Base-by-base conservation (phyloP, 2,888 invertebrate genomes). In the Polyommatus iphigenia region DNA sequence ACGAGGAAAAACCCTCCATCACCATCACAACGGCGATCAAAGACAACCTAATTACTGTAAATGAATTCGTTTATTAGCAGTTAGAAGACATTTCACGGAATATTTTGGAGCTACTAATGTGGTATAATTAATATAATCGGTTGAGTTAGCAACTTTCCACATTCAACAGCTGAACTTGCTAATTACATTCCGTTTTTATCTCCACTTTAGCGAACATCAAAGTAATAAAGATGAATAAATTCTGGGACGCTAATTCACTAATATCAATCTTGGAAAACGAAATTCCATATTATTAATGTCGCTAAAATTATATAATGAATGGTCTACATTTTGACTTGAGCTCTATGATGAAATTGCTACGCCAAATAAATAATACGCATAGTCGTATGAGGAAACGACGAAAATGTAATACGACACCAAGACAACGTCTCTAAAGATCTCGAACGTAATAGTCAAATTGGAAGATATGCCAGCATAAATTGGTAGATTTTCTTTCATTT, bases 11-110 rank as follows among this genome's bases (percentile, higher is more conserved):
- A 15, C 2, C 5, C 5, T 67, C 32, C 29, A 3, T 75, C 24
- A 50, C 20, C 41, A 54, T 75, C 54, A 54, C 20, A 29, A 75
- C 75, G 46, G 20, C 15, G 20, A 18, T 71, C 73, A 72, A 73
- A 75, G 29, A 46, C 59, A 62, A 62, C 59, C 46, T 73, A 73
- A 78, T 78, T 59, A 46, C 29, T 77, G 62, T 72, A 79, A 85
- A 84, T 87, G 87, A 86, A 88, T 87, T 87, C 87, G 88, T 89
- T 89, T 89, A 87, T 84, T 85, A 59, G 72, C 57, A 73, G 24
- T 77, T 20, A 50, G 79, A 78, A 78, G 83, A 84, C 80, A 83
- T 86, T 82, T 81, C 82, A 82, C 84, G 57, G 59, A 59, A 41
- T 77, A 72, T 72, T 72, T 77, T 59, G 77, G 15, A 36, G 57